Evolutionary conservation across 2,797 vertebrate genomes (phyloP), one percentile per base, ranked within the genome.

Genomic region (Tragopan temminckii): DNA sequence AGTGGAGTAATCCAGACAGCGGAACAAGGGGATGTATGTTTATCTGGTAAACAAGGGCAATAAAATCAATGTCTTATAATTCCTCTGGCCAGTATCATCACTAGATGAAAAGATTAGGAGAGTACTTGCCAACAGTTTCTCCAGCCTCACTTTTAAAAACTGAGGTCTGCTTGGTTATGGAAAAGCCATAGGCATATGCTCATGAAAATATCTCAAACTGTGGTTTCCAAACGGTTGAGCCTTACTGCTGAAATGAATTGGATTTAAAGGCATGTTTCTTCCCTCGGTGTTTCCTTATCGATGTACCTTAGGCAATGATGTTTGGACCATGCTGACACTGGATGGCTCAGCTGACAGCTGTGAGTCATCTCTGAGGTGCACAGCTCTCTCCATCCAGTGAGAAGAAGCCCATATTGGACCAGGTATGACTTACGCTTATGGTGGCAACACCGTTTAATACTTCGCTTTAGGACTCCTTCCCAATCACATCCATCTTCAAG

Each of bases 391-490:
- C 25, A 29, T 45, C 33, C 27, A 7, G 16, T 33, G 50, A 52
- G 35, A 76, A 46, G 50, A 14, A 55, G 42, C 46, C 36, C 59
- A 50, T 33, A 13, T 3, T 58, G 33, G 24, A n/a, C 45, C 29
- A 24, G 0, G 0, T 31, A 2, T 2, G 15, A 18, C 14, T 59
- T 55, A 13, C 7, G 2, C 3, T 38, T 8, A 11, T 45, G n/a
- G 38, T 29, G 63, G 31, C 35, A n/a, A 8, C 11, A 31, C 21
- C 20, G 11, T 43, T 69, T 50, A n/a, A 21, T 31, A 43, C 7
- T 50, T 63, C 5, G 1, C 48, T 58, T 0, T 17, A 33, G 59
- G 36, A 46, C 38, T 58, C 31, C 52, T 69, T 79, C 57, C 57
- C 40, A 24, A 0, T 61, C 35, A 55, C 38, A 38, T 20, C 33